Evolutionary conservation across 92 coral and sea anemone species (phyloP).

Genomic region (Zoanthus sociatus): DNA sequence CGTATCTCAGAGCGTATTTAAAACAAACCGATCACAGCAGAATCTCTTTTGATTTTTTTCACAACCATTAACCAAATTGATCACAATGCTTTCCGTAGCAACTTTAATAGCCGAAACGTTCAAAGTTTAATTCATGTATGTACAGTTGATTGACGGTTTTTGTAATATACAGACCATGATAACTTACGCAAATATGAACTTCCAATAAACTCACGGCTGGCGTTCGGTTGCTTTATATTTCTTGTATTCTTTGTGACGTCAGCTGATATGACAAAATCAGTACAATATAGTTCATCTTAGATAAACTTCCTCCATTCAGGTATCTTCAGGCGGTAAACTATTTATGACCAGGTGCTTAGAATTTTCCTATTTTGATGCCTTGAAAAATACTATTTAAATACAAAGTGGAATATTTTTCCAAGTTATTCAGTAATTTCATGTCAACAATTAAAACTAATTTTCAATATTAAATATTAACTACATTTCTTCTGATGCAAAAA

Average conservation of each 20-base stretch:
- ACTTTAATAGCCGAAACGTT: constrained; percentile 15
- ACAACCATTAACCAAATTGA: background rate
- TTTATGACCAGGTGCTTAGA: no score
- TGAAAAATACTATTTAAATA: no score
- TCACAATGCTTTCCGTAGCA: background rate
- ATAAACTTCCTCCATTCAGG: background rate
- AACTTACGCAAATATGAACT: constrained; percentile 23
- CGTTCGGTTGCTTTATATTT: background rate
- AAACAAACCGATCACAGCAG: background rate
- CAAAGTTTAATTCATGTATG: constrained; percentile 6
- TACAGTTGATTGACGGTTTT: constrained; percentile 36
- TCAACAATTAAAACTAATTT: no score
- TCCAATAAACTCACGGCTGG: constrained; percentile 34
- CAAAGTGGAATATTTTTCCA: no score
- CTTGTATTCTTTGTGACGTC: constrained; percentile 9
- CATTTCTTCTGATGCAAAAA: no score
- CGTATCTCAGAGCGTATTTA: background rate
- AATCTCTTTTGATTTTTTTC: background rate
- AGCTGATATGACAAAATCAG: background rate
- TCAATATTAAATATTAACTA: no score
- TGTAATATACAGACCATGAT: constrained; percentile 36
- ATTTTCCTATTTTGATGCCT: no score
- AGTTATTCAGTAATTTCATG: no score
- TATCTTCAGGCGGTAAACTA: no score
- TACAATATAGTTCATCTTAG: background rate